Base-by-base conservation (phyloP, 1,140 invertebrate genomes). In the Melitaea cinxia region DNA sequence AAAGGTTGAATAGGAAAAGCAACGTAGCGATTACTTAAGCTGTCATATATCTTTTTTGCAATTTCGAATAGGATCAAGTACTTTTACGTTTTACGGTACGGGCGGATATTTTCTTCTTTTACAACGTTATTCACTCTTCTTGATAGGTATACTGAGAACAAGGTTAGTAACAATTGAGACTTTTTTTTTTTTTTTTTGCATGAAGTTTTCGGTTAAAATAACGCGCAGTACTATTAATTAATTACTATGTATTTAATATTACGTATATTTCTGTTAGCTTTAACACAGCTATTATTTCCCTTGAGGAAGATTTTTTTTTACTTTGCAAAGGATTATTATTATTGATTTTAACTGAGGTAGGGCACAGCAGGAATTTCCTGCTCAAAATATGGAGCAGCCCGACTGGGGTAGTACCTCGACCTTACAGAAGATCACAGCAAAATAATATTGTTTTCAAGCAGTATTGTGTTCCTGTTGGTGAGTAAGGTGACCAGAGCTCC, bases 1-100 rank as follows among this genome's bases (percentile, higher is more conserved):
- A 57, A 57, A 47, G 55, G 42, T 45, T 45, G 55, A 57, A 57
- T 45, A n/a, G 39, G 37, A 57, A 57, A 17, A 45, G 55, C 14
- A 26, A 57, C 33, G 39, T 33, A n/a, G 52, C 52, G 15, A 54
- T 33, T 42, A 45, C 55, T 57, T 57, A 26, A 57, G 42, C 42
- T 23, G 42, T 47, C 42, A 23, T 47, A 47, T 47, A 47, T 19
- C 12, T 47, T 47, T 47, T 47, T 7, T 19, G 42, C 19, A 21
- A 47, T 47, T 12, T 14, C 42, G 42, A 47, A 42, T 42, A 19
- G 37, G 37, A 42, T 42, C 14, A 42, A 19, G 15, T 15, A n/a
- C 12, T 37, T 42, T 42, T 39, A 17, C 37, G 0, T 42, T 42
- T 42, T 7, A 15, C 7, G 12, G 0, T n/a, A 17, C 15, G 6